These are phyloP conservation scores for Pollachius pollachius DNA, from an alignment of 2,113 vertebrate species.

Conservation along the genomic window DNA sequence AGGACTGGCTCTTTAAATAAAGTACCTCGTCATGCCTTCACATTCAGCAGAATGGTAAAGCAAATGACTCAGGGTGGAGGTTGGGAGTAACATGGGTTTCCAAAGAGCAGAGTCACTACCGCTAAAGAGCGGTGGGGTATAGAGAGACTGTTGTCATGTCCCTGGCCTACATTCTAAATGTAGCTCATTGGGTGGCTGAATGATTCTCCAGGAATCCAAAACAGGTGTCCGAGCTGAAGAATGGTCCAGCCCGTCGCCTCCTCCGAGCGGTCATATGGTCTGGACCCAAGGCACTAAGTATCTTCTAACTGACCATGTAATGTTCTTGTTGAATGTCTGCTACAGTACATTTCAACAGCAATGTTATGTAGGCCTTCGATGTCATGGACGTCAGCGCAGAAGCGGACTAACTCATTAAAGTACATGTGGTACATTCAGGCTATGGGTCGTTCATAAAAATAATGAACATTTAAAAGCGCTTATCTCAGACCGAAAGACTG, in stretches of 20 bases:
- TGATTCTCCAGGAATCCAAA: slow-evolving; percentile 60
- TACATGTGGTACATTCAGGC: too few relatives aligned
- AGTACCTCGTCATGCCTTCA: background rate
- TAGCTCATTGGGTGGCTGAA: slow-evolving; percentile 44
- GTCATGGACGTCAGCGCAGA: too few relatives aligned
- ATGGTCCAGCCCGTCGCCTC: slow-evolving; percentile 6
- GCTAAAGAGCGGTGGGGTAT: slow-evolving; percentile 14
- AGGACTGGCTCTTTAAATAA: slow-evolving; percentile 1
- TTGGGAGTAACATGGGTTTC: slow-evolving; percentile 20
- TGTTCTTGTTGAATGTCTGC: too few relatives aligned
- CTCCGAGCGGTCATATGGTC: too few relatives aligned
- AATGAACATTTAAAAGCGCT: background rate
- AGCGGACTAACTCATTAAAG: too few relatives aligned
- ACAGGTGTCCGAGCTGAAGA: slow-evolving; percentile 66
- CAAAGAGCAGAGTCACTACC: slow-evolving; percentile 34
- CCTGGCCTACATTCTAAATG: slow-evolving; percentile 62
- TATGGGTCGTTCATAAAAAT: too few relatives aligned
- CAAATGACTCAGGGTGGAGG: background rate
- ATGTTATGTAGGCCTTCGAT: too few relatives aligned
- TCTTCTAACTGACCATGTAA: too few relatives aligned
- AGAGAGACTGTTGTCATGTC: slow-evolving; percentile 61
- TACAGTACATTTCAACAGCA: too few relatives aligned
- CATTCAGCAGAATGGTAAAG: background rate
- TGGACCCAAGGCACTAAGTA: too few relatives aligned
- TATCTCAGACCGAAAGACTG: background rate